These are phyloP conservation scores for Protomyctophum bolini DNA, from an alignment of 2,113 vertebrate genomes.

Conservation along the genomic window DNA sequence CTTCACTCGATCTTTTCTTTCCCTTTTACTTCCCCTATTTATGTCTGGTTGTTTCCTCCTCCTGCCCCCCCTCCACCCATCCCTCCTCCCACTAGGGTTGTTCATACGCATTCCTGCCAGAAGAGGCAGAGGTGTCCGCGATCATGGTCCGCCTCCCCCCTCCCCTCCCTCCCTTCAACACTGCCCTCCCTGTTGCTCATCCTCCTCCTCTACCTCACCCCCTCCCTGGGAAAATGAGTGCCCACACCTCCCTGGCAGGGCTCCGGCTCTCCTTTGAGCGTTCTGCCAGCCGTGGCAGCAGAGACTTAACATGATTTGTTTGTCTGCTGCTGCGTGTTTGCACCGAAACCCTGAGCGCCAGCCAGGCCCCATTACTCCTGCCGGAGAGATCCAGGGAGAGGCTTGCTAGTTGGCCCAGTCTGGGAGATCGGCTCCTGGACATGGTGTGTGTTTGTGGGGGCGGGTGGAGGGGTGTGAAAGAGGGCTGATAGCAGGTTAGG, in stretches of 20 bases:
- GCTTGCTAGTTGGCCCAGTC: background rate
- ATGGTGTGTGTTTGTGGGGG: too few species aligned
- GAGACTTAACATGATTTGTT: slow-evolving; percentile 75
- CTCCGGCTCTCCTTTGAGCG: slow-evolving; percentile 60
- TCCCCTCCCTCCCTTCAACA: slow-evolving; percentile 25
- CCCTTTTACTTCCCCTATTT: slow-evolving; percentile 57
- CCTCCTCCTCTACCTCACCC: slow-evolving; percentile 44
- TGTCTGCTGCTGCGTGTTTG: slow-evolving; percentile 68
- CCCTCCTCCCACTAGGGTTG: slow-evolving; percentile 57
- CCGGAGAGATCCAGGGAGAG: slow-evolving; percentile 44
- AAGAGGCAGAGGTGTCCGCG: slow-evolving; percentile 78
- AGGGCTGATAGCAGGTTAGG: slow-evolving; percentile 60
- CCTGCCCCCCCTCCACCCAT: slow-evolving; percentile 18
- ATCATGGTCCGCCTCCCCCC: slow-evolving; percentile 64
- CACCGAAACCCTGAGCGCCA: slow-evolving; percentile 27
- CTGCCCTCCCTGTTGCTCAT: slow-evolving; percentile 51
- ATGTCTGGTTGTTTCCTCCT: slow-evolving; percentile 67
- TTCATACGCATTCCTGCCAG: slow-evolving; percentile 77
- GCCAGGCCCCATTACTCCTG: slow-evolving; percentile 54
- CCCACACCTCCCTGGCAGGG: slow-evolving; percentile 70
- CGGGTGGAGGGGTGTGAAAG: slow-evolving; percentile 36
- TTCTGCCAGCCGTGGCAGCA: slow-evolving; percentile 68
- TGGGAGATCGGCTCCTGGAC: too few species aligned
- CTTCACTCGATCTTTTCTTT: slow-evolving; percentile 58
- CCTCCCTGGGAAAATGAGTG: slow-evolving; percentile 74